phyloP scores from a whole-genome alignment of 2,888 invertebrate genomes.

The Diarsia brunnea region DNA sequence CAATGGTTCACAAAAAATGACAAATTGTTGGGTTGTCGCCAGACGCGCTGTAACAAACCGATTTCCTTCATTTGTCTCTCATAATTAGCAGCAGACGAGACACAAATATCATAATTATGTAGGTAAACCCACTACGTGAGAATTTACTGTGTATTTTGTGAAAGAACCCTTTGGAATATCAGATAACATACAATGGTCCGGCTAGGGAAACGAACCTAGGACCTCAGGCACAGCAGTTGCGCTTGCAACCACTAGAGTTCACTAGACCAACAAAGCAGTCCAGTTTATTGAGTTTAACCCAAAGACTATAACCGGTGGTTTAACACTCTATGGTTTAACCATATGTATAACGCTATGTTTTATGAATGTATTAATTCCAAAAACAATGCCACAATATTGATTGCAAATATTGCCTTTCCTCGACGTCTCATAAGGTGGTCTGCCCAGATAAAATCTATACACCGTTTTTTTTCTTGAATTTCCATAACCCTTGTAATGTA shows the following conservation, averaged over 20 bases:
- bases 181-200: no score
- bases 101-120: conserved; percentile 34
- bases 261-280: no score
- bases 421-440: conserved; percentile 34
- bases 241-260: no score
- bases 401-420: conserved; percentile 10
- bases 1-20: conserved; percentile 61
- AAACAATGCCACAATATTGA: conserved; percentile 13
- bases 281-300: background rate
- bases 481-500: conserved; percentile 51
- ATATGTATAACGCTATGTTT: background rate
- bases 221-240: no score
- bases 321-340: no score
- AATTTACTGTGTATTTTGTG: background rate
- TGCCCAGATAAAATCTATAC: conserved; percentile 46
- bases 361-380: background rate
- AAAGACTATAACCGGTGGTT: no score
- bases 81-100: conserved; percentile 60
- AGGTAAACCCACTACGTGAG: background rate
- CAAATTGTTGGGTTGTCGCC: conserved; percentile 66
- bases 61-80: conserved; percentile 64
- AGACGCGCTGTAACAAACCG: conserved; percentile 53
- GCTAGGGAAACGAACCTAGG: no score
- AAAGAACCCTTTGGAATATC: background rate
- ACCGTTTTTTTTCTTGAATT: conserved; percentile 42